Evolutionary conservation across 2,113 vertebrate species (phyloP).

Genomic region (Cacatua alba): DNA sequence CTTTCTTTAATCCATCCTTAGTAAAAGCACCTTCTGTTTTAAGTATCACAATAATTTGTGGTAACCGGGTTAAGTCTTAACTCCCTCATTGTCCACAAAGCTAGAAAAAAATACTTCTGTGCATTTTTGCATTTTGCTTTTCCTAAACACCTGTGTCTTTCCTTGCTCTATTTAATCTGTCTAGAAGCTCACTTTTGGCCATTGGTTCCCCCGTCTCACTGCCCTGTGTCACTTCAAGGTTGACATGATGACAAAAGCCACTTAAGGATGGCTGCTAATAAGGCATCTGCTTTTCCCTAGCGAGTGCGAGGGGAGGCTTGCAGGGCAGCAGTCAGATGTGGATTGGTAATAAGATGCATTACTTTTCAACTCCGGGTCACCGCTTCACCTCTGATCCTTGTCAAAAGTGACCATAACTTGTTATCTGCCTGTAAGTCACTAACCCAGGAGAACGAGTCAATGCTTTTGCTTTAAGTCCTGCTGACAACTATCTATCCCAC

Average conservation of each 20-base stretch:
- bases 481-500: background rate
- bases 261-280: slow-evolving; percentile 40
- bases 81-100: background rate
- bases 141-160: background rate
- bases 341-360: background rate
- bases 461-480: background rate
- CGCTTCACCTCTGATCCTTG: slow-evolving; percentile 19
- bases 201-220: background rate
- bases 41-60: background rate
- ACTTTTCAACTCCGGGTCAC: background rate
- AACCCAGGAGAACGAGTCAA: background rate
- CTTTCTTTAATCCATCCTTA: background rate
- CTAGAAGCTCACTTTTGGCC: background rate
- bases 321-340: background rate
- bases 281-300: slow-evolving; percentile 36
- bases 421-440: background rate
- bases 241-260: slow-evolving; percentile 45
- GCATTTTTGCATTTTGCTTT: background rate
- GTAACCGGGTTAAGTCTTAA: background rate
- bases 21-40: background rate
- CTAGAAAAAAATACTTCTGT: background rate
- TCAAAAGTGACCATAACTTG: background rate
- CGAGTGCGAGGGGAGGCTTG: rapidly evolving
- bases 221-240: background rate
- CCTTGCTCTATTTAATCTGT: background rate